Evolutionary conservation across 2,888 invertebrate species (phyloP), one percentile per base, ranked within the genome.

Genomic region (Xylophagus ater): DNA sequence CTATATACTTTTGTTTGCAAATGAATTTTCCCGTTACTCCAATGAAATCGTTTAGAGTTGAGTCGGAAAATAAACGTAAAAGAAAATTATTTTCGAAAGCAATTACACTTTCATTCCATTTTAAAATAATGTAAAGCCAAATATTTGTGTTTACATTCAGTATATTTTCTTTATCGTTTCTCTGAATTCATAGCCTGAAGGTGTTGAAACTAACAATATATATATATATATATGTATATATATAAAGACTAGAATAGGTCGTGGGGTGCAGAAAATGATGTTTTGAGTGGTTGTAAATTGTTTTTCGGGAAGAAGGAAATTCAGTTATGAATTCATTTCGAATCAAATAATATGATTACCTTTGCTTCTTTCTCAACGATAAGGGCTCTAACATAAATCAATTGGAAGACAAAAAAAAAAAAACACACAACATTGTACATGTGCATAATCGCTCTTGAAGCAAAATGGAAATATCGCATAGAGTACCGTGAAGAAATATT

Each of bases 271-370:
- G 32, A 25, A 12, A 17, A 19, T 25, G 33, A 15, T 18, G n/a
- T 10, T 25, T 35, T 31, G 40, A 44, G 38, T 41, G 34, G 34
- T 39, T 38, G 44, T 32, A 44, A 44, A 44, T 38, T 44, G 41
- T 44, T 40, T 41, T 44, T 40, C 44, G 45, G 48, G 49, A 47
- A 47, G 43, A 49, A 47, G 57, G 53, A 59, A 60, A 60, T 59
- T 57, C 56, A 59, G 60, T 60, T 60, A 60, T 59, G 59, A 60
- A 59, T 59, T 60, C 59, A 59, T 59, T 60, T 59, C 58, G 56
- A 58, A 59, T 58, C 56, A 54, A 56, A 58, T 59, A 60, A 60
- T 59, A 54, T 60, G 59, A 60, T 60, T 60, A 60, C 57, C 56
- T 55, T 54, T 58, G n/a, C n/a, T n/a, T n/a, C n/a, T n/a, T n/a